Evolutionary conservation across 2,113 vertebrate genomes (phyloP).

Genomic region (Anoura caudifer): DNA sequence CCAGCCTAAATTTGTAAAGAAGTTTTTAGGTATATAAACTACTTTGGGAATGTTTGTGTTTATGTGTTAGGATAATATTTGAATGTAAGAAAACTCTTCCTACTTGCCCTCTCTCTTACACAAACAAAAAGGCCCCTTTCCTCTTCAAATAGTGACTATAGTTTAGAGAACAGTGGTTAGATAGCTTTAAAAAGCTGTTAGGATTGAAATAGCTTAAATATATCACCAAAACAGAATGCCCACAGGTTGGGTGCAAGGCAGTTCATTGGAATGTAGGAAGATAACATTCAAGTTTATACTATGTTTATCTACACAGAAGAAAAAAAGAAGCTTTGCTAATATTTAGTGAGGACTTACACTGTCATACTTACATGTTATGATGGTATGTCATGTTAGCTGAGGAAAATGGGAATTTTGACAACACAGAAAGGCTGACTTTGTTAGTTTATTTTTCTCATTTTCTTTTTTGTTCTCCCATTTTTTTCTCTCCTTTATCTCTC

Average conservation of each 20-base stretch:
- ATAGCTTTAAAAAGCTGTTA: not conserved
- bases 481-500: too few species aligned
- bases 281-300: not conserved
- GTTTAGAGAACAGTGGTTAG: not conserved
- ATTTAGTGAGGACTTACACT: not conserved
- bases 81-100: not conserved
- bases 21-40: not conserved
- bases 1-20: not conserved
- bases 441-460: not conserved
- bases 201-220: not conserved
- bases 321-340: not conserved
- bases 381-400: not conserved
- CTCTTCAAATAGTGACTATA: not conserved
- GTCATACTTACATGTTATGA: not conserved
- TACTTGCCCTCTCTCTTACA: not conserved
- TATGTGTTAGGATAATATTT: not conserved
- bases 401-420: not conserved
- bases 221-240: not conserved
- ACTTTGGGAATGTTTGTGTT: not conserved
- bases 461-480: too few species aligned
- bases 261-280: not conserved
- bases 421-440: not conserved
- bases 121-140: not conserved
- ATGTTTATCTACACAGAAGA: not conserved
- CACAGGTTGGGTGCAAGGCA: not conserved